Evolutionary conservation across 1,140 invertebrate species (phyloP).

Genomic region (Luehdorfia chinensis): DNA sequence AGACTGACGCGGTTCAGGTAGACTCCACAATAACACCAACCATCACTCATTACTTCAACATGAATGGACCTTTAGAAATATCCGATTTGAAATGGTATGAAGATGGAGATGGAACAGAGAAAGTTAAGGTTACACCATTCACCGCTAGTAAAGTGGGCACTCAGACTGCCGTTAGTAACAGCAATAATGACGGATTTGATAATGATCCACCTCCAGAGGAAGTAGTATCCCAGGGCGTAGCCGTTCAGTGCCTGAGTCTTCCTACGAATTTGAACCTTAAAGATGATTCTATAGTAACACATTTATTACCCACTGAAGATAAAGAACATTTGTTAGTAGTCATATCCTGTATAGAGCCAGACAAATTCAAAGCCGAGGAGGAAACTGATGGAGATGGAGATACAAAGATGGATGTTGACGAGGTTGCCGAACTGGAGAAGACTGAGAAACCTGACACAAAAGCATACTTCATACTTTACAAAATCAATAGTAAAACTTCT

Average conservation of each 20-base stretch:
- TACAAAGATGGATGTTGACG: slow-evolving; percentile 62
- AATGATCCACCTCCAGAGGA: slow-evolving; percentile 64
- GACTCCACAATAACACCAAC: slow-evolving; percentile 27
- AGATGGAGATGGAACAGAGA: slow-evolving; percentile 52
- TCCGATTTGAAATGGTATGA: slow-evolving; percentile 69
- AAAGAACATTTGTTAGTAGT: slow-evolving; percentile 82
- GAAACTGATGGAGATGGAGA: slow-evolving; percentile 45
- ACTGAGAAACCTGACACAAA: slow-evolving; percentile 44
- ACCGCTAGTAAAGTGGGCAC: slow-evolving; percentile 51
- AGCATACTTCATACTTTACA: slow-evolving; percentile 61
- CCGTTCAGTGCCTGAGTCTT: slow-evolving; percentile 76
- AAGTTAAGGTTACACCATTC: slow-evolving; percentile 51
- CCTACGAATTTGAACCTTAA: slow-evolving; percentile 66
- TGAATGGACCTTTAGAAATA: slow-evolving; percentile 64
- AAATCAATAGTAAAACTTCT: slow-evolving; percentile 62
- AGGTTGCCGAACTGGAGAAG: slow-evolving; percentile 35
- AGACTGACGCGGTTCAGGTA: slow-evolving; percentile 52
- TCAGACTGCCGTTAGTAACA: slow-evolving; percentile 50
- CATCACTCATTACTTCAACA: slow-evolving; percentile 62
- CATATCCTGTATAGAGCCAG: slow-evolving; percentile 69
- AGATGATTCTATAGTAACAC: slow-evolving; percentile 76
- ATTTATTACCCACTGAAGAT: slow-evolving; percentile 81
- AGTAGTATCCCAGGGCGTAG: slow-evolving; percentile 52
- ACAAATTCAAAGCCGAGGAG: slow-evolving; percentile 42
- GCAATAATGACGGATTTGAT: slow-evolving; percentile 65